Base-by-base conservation (phyloP, 2,888 invertebrate species). In the Eurytoma californica region DNA sequence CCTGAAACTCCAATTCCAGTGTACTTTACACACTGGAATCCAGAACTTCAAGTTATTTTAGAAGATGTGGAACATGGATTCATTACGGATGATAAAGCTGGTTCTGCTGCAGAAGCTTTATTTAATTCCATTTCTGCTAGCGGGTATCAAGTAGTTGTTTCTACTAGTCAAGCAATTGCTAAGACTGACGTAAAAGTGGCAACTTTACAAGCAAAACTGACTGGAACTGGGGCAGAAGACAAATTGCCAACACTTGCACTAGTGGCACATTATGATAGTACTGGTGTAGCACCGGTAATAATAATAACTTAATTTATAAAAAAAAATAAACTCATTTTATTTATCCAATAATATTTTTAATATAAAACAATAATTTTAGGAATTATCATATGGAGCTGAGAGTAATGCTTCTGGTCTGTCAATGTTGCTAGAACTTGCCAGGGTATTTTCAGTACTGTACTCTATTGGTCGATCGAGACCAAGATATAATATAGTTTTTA, bases 181-280 rank as follows among this genome's bases (percentile, higher is more conserved):
- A 94, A 94, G 86, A 91, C 94, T 83, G 97, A 97, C 85, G 94
- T 96, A 49, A 95, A 95, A 90, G 93, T 98, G 20, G 94, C 95
- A n/a, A 96, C 96, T 5, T 92, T 98, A 69, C 94, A 97, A 88
- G 97, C 97, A 28, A 96, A 95, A 90, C 91, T 97, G 82, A 92
- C 94, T 12, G 97, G 97, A 0, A 93, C 95, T 28, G 93, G 94
- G 55, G 92, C 93, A 80, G 93, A 94, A 84, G 93, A 93, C 81
- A 93, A 95, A 76, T 91, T 96, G 3, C 97, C 97, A 72, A 96
- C 97, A 12, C 95, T 99, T 82, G 94, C 97, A 2, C 91, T 99
- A 70, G 96, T 97, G 4, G 96, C 98, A 0, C 96, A 98, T 92
- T 97, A 98, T 86, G 99, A 99, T 88, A 95, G 97, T 20, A 94